Percentiles rank a stretch among this genome's conserved stretches.
Conservation (phyloP, 2,888 invertebrate genomes). For the Elmis aenea region DNA sequence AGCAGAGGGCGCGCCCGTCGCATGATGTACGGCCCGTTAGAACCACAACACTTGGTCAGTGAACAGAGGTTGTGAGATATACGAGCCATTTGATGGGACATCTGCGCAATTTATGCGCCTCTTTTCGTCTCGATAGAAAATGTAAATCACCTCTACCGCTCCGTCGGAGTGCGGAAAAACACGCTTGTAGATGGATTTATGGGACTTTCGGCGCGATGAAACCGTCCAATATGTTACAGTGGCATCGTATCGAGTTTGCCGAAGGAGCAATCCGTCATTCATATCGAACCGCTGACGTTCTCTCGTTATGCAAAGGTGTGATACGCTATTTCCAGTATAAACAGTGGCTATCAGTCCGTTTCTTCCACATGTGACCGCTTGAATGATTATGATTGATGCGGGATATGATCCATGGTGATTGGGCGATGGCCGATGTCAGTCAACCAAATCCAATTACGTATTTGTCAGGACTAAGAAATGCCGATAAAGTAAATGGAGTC, state of each 20-base stretch:
- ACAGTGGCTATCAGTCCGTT: conserved; percentile 16
- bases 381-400: conserved; percentile 29
- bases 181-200: conserved; percentile 30
- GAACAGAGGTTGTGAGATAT: conserved; percentile 36
- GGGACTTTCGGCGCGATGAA: conserved; percentile 33
- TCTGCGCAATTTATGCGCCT: conserved; percentile 45
- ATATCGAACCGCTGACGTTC: conserved; percentile 21
- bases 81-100: conserved; percentile 43
- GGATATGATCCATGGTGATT: conserved; percentile 22
- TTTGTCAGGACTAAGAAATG: conserved; percentile 10
- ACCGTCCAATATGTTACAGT: conserved; percentile 33
- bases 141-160: conserved; percentile 40
- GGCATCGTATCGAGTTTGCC: conserved; percentile 19
- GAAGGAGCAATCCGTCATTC: conserved; percentile 23
- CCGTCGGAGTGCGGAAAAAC: conserved; percentile 21
- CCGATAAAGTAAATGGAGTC: background rate
- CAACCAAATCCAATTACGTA: conserved; percentile 21
- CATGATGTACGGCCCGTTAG: conserved; percentile 38
- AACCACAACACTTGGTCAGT: conserved; percentile 37
- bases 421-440: conserved; percentile 19
- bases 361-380: conserved; percentile 22
- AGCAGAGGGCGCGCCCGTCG: conserved; percentile 29
- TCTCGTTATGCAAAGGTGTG: conserved; percentile 21
- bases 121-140: conserved; percentile 43
- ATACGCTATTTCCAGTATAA: conserved; percentile 16